A percentile compares a stretch with the other conserved stretches of the same genome.
These are phyloP conservation scores for Blennius ocellaris DNA, from an alignment of 2,113 vertebrate genomes.

Conservation along the genomic window DNA sequence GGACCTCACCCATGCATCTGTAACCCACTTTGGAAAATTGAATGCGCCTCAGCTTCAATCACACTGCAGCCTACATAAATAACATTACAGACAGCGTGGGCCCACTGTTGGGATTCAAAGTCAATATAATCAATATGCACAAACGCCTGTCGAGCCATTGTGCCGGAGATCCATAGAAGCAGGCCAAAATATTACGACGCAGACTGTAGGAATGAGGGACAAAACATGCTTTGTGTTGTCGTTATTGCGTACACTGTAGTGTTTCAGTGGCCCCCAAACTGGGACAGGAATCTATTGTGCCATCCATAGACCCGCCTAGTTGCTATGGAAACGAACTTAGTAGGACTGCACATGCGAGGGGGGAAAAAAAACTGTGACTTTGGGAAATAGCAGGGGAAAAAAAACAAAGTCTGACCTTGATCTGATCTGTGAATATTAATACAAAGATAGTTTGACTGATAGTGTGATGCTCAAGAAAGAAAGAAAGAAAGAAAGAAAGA, in stretches of 20 bases:
- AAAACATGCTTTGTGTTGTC: constrained; percentile 64
- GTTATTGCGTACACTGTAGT: constrained; percentile 49
- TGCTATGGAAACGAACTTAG: constrained; percentile 57
- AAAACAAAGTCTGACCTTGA: background rate
- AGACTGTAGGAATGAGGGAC: constrained; percentile 21
- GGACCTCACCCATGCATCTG: background rate
- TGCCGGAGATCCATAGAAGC: background rate
- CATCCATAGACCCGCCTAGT: constrained; percentile 38
- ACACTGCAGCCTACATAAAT: background rate
- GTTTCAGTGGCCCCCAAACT: constrained; percentile 65
- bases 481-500: background rate
- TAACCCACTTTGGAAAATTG: background rate
- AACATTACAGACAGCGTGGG: background rate
- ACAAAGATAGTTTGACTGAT: background rate
- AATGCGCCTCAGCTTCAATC: background rate
- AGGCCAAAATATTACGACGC: background rate
- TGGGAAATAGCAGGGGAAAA: background rate
- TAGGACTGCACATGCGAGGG: constrained; percentile 2
- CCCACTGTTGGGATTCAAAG: no score
- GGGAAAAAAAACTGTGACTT: background rate
- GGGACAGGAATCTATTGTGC: constrained; percentile 70
- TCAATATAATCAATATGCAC: background rate
- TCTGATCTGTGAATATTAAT: background rate
- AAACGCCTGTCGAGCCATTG: background rate
- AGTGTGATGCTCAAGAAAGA: background rate